These are phyloP conservation scores for Stichodactyla helianthus DNA, from an alignment of 64 coral and sea anemone genomes.

Conservation along the genomic window DNA sequence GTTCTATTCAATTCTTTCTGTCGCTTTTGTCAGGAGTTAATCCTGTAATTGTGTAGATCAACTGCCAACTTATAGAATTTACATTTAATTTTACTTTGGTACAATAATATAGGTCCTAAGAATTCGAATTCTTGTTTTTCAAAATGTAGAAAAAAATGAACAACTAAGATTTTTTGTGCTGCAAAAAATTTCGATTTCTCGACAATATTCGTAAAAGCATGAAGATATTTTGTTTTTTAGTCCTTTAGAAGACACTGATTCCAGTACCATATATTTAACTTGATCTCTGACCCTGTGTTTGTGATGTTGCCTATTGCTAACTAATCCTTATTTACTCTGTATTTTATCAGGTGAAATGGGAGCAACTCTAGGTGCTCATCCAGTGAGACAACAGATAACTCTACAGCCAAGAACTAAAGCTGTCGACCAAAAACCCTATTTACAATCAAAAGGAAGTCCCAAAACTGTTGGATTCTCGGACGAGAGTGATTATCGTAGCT, in stretches of 20 bases:
- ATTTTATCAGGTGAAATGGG: slow-evolving; percentile 63
- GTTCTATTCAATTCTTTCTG: too few relatives aligned
- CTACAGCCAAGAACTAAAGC: slow-evolving; percentile 24
- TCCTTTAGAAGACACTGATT: not conserved
- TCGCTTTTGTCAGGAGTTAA: too few relatives aligned
- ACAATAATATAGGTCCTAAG: too few relatives aligned
- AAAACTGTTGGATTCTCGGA: not conserved
- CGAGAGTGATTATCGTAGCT: not conserved
- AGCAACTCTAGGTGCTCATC: slow-evolving; percentile 46
- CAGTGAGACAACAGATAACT: slow-evolving; percentile 28
- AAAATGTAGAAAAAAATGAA: too few relatives aligned
- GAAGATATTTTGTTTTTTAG: not conserved
- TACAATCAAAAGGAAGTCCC: not conserved
- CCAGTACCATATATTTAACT: not conserved
- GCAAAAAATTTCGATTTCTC: too few relatives aligned
- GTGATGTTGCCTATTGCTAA: not conserved
- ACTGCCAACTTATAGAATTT: too few relatives aligned
- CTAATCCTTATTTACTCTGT: not conserved
- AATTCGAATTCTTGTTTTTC: too few relatives aligned
- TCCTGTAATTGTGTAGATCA: too few relatives aligned
- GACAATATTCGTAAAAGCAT: not conserved
- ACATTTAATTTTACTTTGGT: too few relatives aligned
- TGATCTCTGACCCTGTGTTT: not conserved
- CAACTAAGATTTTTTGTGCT: too few relatives aligned
- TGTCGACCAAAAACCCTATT: slow-evolving; percentile 35